Evolutionary conservation across 2,113 vertebrate species (phyloP), one percentile per base, ranked within the genome.

Genomic region (Suncus etruscus): DNA sequence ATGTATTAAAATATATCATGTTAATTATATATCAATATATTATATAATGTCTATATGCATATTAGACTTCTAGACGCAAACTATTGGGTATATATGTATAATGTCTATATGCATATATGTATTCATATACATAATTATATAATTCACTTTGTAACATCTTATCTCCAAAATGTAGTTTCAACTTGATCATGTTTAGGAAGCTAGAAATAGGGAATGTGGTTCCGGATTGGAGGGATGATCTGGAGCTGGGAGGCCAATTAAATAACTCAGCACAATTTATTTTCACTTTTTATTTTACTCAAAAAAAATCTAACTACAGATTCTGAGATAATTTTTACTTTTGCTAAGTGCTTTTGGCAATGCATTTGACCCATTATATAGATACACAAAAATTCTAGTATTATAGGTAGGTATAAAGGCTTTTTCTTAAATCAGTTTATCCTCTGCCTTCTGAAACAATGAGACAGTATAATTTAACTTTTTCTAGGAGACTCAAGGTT

Each of bases 361-460:
- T 75, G 32, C 8, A 61, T 83, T 94, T 90, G 81, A 27, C 27
- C 47, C 51, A 75, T 73, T 90, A 86, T 50, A 88, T 3, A 87
- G 65, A 92, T 70, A 90, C 3, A 91, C 3, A 79, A 32, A 69
- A 91, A 94, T 92, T 88, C 74, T 80, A 95, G 14, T 70, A 20
- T 66, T 50, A 45, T 76, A 93, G 78, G 78, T 76, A 93, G 78
- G 78, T 79, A 39, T 39, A 50, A 93, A 94, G 50, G 66, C 91
- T 47, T 16, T 91, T 87, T 54, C 22, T 72, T 69, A 94, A 93
- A 92, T 88, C 51, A 80, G 20, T 69, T 94, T 95, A 66, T 70
- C 89, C 50, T 75, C 58, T 31, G 66, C 12, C 47, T 88, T 92
- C 39, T 85, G 58, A 94, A 92, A 94, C 11, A 92, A 95, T 91